These are phyloP conservation scores for Temnothorax curvispinosus DNA, from an alignment of 1,140 invertebrate species.

Conservation along the genomic window DNA sequence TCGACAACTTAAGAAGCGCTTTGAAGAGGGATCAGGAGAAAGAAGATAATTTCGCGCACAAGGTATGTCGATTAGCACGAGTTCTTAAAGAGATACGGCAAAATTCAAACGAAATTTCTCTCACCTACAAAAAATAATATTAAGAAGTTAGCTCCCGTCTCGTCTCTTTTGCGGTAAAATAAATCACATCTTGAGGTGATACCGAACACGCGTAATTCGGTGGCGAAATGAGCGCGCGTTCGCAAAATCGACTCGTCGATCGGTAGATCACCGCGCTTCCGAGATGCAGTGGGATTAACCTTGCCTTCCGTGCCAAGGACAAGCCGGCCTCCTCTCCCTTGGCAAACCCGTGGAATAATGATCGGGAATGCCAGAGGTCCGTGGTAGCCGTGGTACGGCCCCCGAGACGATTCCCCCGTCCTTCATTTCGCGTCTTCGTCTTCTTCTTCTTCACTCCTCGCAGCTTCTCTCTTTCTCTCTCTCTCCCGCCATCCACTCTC, in stretches of 20 bases:
- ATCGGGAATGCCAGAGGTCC: constrained; percentile 80
- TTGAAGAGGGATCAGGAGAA: constrained; percentile 80
- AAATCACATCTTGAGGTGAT: background rate
- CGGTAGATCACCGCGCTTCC: constrained; percentile 66
- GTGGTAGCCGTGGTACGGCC: constrained; percentile 75
- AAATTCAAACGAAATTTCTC: background rate
- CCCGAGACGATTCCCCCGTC: constrained; percentile 76
- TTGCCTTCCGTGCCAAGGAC: constrained; percentile 78
- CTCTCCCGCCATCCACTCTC: constrained; percentile 52
- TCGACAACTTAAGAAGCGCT: constrained; percentile 59
- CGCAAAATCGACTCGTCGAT: background rate
- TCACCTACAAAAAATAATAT: background rate
- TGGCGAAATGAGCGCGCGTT: background rate
- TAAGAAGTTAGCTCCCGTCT: background rate
- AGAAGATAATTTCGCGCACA: constrained; percentile 87
- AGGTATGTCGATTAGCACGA: constrained; percentile 82
- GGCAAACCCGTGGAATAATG: constrained; percentile 80
- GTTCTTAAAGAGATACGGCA: background rate
- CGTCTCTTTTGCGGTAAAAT: background rate
- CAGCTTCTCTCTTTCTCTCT: constrained; percentile 19
- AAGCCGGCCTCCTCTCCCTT: constrained; percentile 71
- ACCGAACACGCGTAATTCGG: background rate
- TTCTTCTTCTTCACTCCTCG: constrained; percentile 44
- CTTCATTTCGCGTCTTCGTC: constrained; percentile 74
- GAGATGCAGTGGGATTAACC: constrained; percentile 74